Base-by-base conservation (phyloP, 1,140 invertebrate genomes). In the Zeugodacus cucurbitae region DNA sequence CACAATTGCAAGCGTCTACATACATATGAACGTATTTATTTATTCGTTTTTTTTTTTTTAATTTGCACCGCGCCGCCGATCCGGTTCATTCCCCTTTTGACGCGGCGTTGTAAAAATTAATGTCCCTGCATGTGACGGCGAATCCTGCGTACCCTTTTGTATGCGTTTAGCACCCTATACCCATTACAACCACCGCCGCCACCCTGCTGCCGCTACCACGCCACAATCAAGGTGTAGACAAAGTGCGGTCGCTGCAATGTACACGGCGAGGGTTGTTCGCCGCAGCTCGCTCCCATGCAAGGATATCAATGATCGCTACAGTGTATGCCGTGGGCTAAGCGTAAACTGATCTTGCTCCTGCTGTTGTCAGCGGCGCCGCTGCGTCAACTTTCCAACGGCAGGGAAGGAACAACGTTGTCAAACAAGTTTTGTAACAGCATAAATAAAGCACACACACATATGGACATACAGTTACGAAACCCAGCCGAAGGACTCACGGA, bases 301-400 rank as follows among this genome's bases (percentile, higher is more conserved):
- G 67, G 17, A 82, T 82, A 82, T 82, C 41, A 82, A 82, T 54
- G 74, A 82, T 82, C 74, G 34, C 41, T 82, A 11, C 74, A 44
- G 26, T 48, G n/a, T 20, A 41, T 82, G 41, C 74, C n/a, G 74
- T 82, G 41, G n/a, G 41, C 29, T 82, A 29, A 26, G 41, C 7
- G 74, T 82, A 54, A 82, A 82, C 26, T 82, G 74, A 82, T 82
- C 74, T 41, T 82, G 11, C 44, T 82, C 74, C 74, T 82, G 74
- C 22, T 48, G 74, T 82, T 78, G 70, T 78, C 37, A 29, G 14
- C 32, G 32, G 11, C 57, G 57, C 22, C 57, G 11, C 22, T 6
- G 59, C 62, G 32, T 11, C 62, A 32, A 11, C 29, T 29, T 67
- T 29, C 62, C 62, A 67, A 32, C 20, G 67, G 34, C 26, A 82